Evolutionary conservation across 2,797 vertebrate genomes (phyloP).

Genomic region (Acanthiza pusilla): DNA sequence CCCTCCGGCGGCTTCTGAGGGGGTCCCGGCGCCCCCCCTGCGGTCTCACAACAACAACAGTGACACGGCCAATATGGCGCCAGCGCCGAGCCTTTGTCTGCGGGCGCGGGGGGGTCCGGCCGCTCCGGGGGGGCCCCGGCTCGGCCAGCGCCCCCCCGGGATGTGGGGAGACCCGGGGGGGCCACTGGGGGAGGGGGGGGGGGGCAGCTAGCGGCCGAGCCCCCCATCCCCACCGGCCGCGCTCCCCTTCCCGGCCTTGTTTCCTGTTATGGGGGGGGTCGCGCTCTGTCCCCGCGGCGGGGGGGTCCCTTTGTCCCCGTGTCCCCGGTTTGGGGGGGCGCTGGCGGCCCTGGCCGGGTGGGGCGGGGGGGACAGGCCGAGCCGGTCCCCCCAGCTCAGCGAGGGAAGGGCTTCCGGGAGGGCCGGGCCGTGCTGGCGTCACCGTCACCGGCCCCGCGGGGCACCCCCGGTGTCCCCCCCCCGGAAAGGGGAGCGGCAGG

Average conservation of each 20-base stretch:
- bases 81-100: constrained; percentile 37
- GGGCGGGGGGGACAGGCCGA: not conserved
- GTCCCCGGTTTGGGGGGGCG: too few species aligned
- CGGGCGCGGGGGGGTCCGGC: not conserved
- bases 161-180: not conserved
- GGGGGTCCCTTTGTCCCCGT: not conserved
- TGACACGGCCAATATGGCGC: not conserved
- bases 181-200: too few species aligned
- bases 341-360: too few species aligned
- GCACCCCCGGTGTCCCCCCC: not conserved
- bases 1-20: not conserved
- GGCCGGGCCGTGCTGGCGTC: not conserved
- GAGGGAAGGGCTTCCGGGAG: not conserved
- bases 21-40: not conserved
- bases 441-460: not conserved
- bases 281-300: not conserved
- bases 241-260: too few species aligned
- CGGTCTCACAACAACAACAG: not conserved
- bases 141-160: not conserved
- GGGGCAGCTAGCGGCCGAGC: too few species aligned
- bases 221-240: not conserved
- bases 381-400: not conserved
- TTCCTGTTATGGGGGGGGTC: not conserved
- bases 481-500: too few species aligned
- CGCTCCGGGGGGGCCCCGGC: not conserved